phyloP scores from a whole-genome alignment of 1,140 invertebrate species.

The Dendroctonus valens region DNA sequence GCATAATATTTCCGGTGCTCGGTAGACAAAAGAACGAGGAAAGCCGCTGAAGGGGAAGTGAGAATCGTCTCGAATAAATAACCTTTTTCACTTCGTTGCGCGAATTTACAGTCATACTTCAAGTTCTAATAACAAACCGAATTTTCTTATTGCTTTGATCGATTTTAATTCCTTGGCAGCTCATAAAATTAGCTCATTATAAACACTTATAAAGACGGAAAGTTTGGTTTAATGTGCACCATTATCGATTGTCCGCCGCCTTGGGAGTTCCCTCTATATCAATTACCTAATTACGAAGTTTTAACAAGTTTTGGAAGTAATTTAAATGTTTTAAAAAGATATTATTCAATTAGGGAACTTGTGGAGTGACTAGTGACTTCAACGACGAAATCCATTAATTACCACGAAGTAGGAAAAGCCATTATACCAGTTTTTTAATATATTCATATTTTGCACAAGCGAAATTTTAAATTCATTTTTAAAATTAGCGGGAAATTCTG shows the following conservation, averaged over 20 bases:
- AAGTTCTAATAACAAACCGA: no score
- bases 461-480: no score
- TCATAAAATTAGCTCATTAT: no score
- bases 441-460: conserved; percentile 2
- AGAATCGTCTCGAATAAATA: conserved; percentile 6
- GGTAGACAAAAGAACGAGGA: neutral
- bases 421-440: conserved; percentile 12
- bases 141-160: no score
- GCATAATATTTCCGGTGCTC: conserved; percentile 1
- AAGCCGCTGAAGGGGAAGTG: neutral
- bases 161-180: no score
- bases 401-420: conserved; percentile 5
- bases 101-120: no score
- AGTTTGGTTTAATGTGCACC: conserved; percentile 15
- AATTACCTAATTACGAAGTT: conserved; percentile 40
- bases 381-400: conserved; percentile 26
- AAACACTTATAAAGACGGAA: neutral
- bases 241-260: conserved; percentile 22
- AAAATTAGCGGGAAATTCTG: neutral
- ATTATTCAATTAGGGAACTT: conserved; percentile 36
- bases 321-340: conserved; percentile 36
- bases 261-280: conserved; percentile 22
- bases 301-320: conserved; percentile 40
- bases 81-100: conserved; percentile 5
- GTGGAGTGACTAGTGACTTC: conserved; percentile 18